Base-by-base conservation (phyloP, 2,113 vertebrate genomes). In the Limanda limanda region DNA sequence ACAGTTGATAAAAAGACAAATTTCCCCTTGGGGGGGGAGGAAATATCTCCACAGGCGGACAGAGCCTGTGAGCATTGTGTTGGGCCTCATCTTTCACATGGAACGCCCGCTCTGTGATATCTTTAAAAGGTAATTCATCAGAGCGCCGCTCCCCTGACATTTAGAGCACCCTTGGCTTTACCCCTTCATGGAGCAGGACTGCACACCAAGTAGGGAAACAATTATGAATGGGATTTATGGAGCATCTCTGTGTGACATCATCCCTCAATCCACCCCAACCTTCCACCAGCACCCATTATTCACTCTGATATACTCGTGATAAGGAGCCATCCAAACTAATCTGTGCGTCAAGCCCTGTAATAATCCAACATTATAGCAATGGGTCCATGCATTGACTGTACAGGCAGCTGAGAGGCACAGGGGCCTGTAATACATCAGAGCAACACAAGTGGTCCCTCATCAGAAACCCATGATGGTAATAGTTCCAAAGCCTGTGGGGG, bases 1-100 rank as follows among this genome's bases (percentile, higher is more conserved):
- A 95, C 93, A 93, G 85, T 93, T 93, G 94, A 94, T 94, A 94
- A 94, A 95, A 94, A 92, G 90, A 94, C 91, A 92, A 92, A 94
- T 94, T 89, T 93, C 89, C 91, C 78, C 68, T 59, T n/a, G n/a
- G 76, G 87, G 86, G 62, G 87, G 86, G 62, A 76, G 78, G 82
- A 63, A 42, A 79, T 84, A 68, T 79, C 86, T 86, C 77, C 68
- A 67, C 60, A 62, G 76, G 79, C 86, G 52, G 85, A 88, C 88
- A 63, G 76, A 74, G 86, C 81, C 81, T 76, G 78, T 18, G 35
- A 71, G 86, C 63, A 24, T 67, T n/a, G 40, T 55, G 77, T 58
- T 73, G 74, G 86, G 67, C 74, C 74, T 90, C 92, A 95, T 94
- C 90, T 71, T 94, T 94, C 92, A 93, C 31, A 31, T 7, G 31